These are phyloP conservation scores for Hermatobates lingyangjiaoensis DNA, from an alignment of 1,140 invertebrate genomes.

Conservation along the genomic window DNA sequence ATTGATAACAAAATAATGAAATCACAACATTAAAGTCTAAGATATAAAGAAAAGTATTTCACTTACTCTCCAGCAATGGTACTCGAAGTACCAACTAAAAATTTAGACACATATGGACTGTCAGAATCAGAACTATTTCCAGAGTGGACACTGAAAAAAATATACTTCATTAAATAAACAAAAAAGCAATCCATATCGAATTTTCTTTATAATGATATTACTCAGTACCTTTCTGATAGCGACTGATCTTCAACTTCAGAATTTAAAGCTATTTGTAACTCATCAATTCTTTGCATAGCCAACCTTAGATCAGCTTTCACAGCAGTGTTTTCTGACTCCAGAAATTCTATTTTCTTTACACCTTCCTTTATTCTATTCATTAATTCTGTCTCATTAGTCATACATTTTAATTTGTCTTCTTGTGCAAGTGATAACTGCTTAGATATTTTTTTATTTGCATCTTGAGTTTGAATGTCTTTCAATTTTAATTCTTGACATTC, in stretches of 20 bases:
- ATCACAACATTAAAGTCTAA: too few species aligned
- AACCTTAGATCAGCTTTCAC: slow-evolving; percentile 51
- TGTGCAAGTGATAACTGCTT: slow-evolving; percentile 41
- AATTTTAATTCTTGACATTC: slow-evolving; percentile 48
- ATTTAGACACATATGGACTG: too few species aligned
- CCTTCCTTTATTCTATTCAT: slow-evolving; percentile 44
- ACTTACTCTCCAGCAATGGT: too few species aligned
- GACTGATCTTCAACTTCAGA: slow-evolving; percentile 46
- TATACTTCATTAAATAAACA: too few species aligned
- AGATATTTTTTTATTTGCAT: slow-evolving; percentile 51
- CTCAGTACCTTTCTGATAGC: too few species aligned
- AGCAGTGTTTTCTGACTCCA: slow-evolving; percentile 39
- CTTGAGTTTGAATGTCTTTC: slow-evolving; percentile 54
- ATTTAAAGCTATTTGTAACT: slow-evolving; percentile 67
- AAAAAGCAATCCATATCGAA: too few species aligned
- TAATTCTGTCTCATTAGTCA: slow-evolving; percentile 49
- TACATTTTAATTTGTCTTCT: slow-evolving; percentile 43
- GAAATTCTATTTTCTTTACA: slow-evolving; percentile 44
- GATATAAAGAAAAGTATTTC: too few species aligned
- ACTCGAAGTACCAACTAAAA: too few species aligned
- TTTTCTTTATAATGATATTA: too few species aligned
- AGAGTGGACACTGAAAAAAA: too few species aligned
- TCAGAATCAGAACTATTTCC: too few species aligned
- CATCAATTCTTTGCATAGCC: slow-evolving; percentile 64
- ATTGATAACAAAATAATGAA: too few species aligned